Conservation (phyloP, 2,888 invertebrate species). For the Dicycla oo region DNA sequence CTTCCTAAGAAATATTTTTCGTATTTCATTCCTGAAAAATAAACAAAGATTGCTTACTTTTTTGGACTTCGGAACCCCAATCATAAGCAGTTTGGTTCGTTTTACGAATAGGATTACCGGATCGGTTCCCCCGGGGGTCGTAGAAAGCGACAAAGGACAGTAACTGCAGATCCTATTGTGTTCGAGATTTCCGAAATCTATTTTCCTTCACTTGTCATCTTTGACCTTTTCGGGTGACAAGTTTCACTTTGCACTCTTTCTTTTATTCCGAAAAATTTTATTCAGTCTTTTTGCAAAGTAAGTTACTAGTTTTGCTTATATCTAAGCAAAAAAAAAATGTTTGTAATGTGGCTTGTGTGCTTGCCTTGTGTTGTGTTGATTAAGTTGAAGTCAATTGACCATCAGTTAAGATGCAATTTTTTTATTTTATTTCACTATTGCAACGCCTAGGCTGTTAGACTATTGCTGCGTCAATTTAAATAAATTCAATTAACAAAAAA, state of each 20-base stretch:
- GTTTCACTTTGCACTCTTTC: slow-evolving; percentile 22
- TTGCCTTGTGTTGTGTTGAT: too few relatives aligned
- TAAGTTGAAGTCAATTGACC: too few relatives aligned
- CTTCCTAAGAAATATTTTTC: not conserved
- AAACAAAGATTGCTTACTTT: slow-evolving; percentile 33
- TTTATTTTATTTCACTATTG: not conserved
- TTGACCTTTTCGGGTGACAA: slow-evolving; percentile 11
- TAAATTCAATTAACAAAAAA: too few relatives aligned
- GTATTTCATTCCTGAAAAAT: not conserved
- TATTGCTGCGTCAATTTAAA: not conserved
- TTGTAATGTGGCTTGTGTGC: too few relatives aligned
- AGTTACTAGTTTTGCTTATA: not conserved
- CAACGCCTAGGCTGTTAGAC: not conserved
- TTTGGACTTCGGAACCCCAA: slow-evolving; percentile 20
- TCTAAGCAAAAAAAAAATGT: not conserved
- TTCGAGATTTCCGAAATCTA: slow-evolving; percentile 44
- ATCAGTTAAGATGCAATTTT: not conserved
- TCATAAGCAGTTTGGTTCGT: slow-evolving; percentile 39
- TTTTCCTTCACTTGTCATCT: slow-evolving; percentile 42
- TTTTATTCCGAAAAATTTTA: slow-evolving; percentile 3
- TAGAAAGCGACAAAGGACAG: slow-evolving; percentile 37
- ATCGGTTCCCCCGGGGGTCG: slow-evolving; percentile 33
- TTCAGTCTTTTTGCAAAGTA: not conserved
- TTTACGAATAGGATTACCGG: slow-evolving; percentile 38
- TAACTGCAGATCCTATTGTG: slow-evolving; percentile 24